A percentile compares a stretch with the other conserved stretches of the same genome.
Conservation (phyloP, 2,888 invertebrate species). For the Acrocyrtus sp. region DNA sequence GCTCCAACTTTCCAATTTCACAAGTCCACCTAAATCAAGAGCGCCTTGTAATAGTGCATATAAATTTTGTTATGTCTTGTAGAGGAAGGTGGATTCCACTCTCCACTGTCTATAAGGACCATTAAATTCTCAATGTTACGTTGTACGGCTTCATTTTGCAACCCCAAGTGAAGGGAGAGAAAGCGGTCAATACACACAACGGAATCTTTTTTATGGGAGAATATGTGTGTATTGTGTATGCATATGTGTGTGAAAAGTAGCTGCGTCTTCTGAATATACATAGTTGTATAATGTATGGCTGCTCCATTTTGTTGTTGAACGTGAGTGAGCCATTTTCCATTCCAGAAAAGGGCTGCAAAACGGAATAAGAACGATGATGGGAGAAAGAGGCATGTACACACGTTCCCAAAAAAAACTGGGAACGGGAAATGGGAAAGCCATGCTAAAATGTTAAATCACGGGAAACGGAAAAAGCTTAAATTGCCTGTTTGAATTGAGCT, state of each 20-base stretch:
- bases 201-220: background rate
- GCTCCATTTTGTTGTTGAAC: too few species aligned
- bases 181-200: constrained; percentile 8
- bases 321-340: too few species aligned
- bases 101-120: constrained; percentile 2
- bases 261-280: constrained; percentile 6
- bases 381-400: too few species aligned
- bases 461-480: constrained; percentile 48
- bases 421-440: constrained; percentile 49
- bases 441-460: constrained; percentile 52
- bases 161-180: background rate
- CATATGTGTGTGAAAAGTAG: too few species aligned
- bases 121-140: constrained; percentile 9
- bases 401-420: constrained; percentile 26
- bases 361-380: too few species aligned
- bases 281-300: background rate
- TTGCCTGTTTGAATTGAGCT: constrained; percentile 36
- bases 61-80: constrained; percentile 29
- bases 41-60: constrained; percentile 32
- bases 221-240: too few species aligned
- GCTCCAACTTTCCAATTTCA: constrained; percentile 40
- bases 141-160: too few species aligned
- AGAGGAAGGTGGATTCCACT: background rate
- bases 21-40: constrained; percentile 42
- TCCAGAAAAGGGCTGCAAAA: too few species aligned